Base-by-base conservation (phyloP, 1,140 invertebrate genomes). In the Teleopsis dalmanni region DNA sequence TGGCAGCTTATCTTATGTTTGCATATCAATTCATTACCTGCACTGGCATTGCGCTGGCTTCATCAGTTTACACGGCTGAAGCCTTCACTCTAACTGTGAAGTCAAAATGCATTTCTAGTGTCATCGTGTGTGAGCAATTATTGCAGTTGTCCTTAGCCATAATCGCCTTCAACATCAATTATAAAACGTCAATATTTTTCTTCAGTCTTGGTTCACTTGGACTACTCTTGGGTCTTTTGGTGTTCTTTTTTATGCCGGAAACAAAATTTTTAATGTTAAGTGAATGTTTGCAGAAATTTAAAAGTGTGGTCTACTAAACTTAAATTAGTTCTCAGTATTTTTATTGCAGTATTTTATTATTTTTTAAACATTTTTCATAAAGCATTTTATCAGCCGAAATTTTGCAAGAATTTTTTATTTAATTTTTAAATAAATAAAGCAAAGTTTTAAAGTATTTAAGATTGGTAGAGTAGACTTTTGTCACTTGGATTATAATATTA, bases 211-310 rank as follows among this genome's bases (percentile, higher is more conserved):
- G 64, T 2, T 55, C 40, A 0, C 11, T 66, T 2, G 61, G 61
- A 14, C 58, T 67, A 18, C 36, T 45, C 6, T 51, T 66, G 14
- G 64, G 64, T 0, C 14, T 64, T 25, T 41, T 55, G 11, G 61
- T 60, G 4, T 62, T 60, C 23, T 57, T 61, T 51, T 34, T 60
- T 4, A 52, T 67, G 59, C 64, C 64, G 0, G 63, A 67, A 46
- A 67, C 63, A 19, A 54, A 51, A 27, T 53, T 56, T 21, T 38
- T 62, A 18, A 60, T 64, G 4, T 55, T 67, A 22, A 62, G 57
- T 31, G 64, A 67, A 49, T 62, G 64, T 37, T 51, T 67, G 41
- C 35, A 59, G 3, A 64, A 66, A 51, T 67, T 67, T 50, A 65
- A 62, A 45, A 60, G 54, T 37, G 53, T 65, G 49, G 60, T 58